Conservation (phyloP, 2,797 vertebrate species). For the Phrynocephalus guinanensis region DNA sequence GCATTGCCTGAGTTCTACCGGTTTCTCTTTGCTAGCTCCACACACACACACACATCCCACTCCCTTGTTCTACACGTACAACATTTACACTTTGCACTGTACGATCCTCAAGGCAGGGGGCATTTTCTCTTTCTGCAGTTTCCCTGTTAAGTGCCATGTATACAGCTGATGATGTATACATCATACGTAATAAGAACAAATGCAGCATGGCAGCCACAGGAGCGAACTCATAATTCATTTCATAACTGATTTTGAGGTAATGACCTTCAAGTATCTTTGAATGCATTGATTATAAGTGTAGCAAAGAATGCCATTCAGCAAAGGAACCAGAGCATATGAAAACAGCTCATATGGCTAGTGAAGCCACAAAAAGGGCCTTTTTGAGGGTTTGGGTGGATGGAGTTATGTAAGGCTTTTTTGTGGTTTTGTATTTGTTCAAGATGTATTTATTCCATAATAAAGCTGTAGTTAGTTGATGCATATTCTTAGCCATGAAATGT, state of each 20-base stretch:
- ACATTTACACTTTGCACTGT: not conserved
- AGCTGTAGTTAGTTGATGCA: not conserved
- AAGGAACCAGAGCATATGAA: not conserved
- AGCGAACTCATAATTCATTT: constrained; percentile 13
- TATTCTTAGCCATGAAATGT: not conserved
- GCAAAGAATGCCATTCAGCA: not conserved
- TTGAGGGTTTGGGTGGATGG: too few relatives aligned
- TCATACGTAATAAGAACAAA: constrained; percentile 24
- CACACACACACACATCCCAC: not conserved
- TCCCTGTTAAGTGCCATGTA: not conserved
- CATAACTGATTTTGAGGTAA: not conserved
- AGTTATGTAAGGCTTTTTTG: not conserved
- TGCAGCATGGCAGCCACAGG: not conserved
- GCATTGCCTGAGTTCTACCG: too few relatives aligned
- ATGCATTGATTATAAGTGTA: not conserved
- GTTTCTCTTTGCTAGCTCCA: not conserved
- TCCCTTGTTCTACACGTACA: too few relatives aligned
- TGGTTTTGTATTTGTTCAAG: not conserved
- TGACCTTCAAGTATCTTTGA: constrained; percentile 20
- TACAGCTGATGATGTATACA: not conserved
- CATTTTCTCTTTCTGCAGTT: not conserved
- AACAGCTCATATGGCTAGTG: not conserved
- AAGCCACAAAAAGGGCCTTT: not conserved
- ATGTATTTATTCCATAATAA: not conserved
- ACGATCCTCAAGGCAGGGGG: not conserved